phyloP scores from a whole-genome alignment of 2,797 vertebrate species.

The Coregonus sp. region DNA sequence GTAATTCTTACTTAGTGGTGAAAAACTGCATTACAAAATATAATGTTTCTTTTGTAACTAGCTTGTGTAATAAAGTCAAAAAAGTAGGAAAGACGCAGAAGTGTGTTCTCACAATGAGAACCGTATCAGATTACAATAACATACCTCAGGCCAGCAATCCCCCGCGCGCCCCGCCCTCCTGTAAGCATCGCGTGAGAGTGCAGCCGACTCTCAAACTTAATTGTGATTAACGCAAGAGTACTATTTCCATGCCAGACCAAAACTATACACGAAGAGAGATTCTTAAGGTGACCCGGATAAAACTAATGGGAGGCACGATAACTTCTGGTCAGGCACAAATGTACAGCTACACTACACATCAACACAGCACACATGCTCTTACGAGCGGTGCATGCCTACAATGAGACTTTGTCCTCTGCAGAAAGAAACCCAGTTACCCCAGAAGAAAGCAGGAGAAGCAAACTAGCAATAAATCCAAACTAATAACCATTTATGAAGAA shows the following conservation, averaged over 20 bases:
- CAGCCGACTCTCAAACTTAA: slow-evolving; percentile 74
- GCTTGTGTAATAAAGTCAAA: slow-evolving; percentile 10
- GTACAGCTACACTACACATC: background rate
- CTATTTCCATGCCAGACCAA: slow-evolving; percentile 68
- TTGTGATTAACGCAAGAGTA: slow-evolving; percentile 80
- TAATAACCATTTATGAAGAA: background rate
- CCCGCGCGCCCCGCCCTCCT: slow-evolving; percentile 63
- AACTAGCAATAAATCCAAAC: background rate
- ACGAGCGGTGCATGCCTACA: background rate
- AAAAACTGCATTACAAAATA: background rate
- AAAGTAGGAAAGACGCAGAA: slow-evolving; percentile 31
- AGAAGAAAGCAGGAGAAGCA: background rate
- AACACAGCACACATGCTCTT: background rate
- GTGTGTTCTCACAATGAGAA: slow-evolving; percentile 57
- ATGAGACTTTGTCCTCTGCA: background rate
- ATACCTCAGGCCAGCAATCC: slow-evolving; percentile 51
- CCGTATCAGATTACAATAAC: slow-evolving; percentile 78
- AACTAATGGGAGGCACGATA: background rate
- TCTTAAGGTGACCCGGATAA: slow-evolving; percentile 70
- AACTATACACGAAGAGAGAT: slow-evolving; percentile 41
- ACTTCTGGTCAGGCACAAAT: background rate
- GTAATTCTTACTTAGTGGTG: background rate
- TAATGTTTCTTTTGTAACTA: background rate
- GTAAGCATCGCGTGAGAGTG: slow-evolving; percentile 82
- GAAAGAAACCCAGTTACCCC: background rate